A percentile compares a stretch with the other conserved stretches of the same genome.
These are phyloP conservation scores for rabbit (Oryctolagus cuniculus) DNA, from an alignment of 2,113 vertebrate species.

Conservation along the genomic window DNA sequence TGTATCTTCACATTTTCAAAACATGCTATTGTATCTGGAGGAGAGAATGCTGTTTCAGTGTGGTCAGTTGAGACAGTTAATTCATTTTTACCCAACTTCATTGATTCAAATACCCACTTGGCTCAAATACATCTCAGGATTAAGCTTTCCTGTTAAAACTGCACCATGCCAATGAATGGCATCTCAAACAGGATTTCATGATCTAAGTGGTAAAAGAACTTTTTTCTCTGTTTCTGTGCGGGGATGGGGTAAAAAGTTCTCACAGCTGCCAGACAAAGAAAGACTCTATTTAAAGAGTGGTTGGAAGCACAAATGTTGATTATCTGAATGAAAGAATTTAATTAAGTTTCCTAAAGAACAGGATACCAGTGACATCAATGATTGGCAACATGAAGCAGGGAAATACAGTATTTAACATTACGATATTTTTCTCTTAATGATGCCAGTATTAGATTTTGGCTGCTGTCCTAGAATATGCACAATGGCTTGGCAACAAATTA, in stretches of 20 bases:
- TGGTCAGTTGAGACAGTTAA: conserved; percentile 53
- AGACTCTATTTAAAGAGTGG: conserved; percentile 86
- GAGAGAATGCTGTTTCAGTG: conserved; percentile 53
- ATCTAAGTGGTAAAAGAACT: conserved; percentile 84
- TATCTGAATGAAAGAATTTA: conserved; percentile 90
- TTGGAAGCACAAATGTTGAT: conserved; percentile 88
- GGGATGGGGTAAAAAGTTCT: conserved; percentile 87
- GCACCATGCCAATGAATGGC: conserved; percentile 57
- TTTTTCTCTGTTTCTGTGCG: conserved; percentile 85
- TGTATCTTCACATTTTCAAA: conserved; percentile 5
- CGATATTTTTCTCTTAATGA: conserved; percentile 86
- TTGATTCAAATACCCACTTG: conserved; percentile 64
- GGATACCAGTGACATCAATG: conserved; percentile 88
- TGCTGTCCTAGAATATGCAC: conserved; percentile 86
- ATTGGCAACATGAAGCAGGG: conserved; percentile 85
- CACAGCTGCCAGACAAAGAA: conserved; percentile 90
- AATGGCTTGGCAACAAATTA: conserved; percentile 86
- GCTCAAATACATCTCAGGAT: conserved; percentile 61
- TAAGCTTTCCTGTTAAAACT: conserved; percentile 46
- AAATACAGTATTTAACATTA: conserved; percentile 85
- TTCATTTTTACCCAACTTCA: conserved; percentile 44
- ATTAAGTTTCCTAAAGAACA: conserved; percentile 88
- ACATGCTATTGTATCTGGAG: not conserved
- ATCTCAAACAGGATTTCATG: conserved; percentile 81
- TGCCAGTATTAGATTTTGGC: conserved; percentile 88